Conservation (phyloP, 2,113 vertebrate genomes). For the Prionailurus viverrinus region DNA sequence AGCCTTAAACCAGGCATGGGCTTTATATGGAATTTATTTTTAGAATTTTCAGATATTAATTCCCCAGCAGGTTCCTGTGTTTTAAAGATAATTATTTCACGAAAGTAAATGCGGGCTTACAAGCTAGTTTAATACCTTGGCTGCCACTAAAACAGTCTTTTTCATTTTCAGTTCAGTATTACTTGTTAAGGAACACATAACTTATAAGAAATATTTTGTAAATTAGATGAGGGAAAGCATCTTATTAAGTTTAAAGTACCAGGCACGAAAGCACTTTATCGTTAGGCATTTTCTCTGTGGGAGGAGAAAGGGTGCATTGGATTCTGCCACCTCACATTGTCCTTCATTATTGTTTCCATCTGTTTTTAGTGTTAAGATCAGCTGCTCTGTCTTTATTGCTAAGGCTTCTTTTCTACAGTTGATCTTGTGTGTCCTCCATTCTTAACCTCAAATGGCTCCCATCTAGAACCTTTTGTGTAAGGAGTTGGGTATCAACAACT, state of each 20-base stretch:
- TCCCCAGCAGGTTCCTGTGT: background rate
- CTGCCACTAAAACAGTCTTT: background rate
- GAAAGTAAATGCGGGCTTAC: background rate
- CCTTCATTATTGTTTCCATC: background rate
- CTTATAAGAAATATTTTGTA: background rate
- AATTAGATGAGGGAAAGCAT: background rate
- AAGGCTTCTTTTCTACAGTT: conserved; percentile 15
- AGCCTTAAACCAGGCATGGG: background rate
- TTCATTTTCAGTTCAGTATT: background rate
- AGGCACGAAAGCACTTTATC: background rate
- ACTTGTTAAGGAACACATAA: background rate
- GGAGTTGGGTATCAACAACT: background rate
- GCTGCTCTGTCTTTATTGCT: background rate
- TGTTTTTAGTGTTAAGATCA: conserved; percentile 27
- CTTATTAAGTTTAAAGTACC: background rate
- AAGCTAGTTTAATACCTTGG: background rate
- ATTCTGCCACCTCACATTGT: background rate
- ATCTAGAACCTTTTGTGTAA: background rate
- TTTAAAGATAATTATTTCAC: background rate
- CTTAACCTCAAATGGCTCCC: background rate
- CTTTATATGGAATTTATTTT: background rate
- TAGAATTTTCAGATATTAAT: background rate
- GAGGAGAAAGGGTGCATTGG: background rate
- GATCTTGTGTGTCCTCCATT: background rate
- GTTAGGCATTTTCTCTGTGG: background rate